These are phyloP conservation scores for Melanaphis sacchari DNA, from an alignment of 1,140 invertebrate genomes.

Conservation along the genomic window DNA sequence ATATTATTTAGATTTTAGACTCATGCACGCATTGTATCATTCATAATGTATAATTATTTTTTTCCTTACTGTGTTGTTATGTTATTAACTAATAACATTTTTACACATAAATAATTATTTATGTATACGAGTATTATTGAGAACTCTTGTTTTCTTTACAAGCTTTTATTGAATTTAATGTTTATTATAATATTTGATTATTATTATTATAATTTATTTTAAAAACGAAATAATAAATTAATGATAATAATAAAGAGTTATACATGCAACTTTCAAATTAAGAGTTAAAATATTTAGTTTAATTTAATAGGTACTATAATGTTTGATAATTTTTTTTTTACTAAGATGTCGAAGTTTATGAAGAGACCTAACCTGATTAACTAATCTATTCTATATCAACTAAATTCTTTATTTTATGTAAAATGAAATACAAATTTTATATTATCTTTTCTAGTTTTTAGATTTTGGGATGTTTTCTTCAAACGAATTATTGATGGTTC, in stretches of 20 bases:
- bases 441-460: background rate
- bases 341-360: background rate
- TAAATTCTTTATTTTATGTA: background rate
- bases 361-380: background rate
- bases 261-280: background rate
- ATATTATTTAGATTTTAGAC: no score
- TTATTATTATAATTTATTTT: background rate
- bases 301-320: background rate
- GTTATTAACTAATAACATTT: no score
- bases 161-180: background rate
- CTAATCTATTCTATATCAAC: background rate
- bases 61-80: no score
- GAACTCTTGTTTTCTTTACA: no score
- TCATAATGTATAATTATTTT: no score
- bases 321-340: background rate
- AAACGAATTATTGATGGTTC: slow-evolving; percentile 8
- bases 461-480: slow-evolving; percentile 22
- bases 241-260: background rate
- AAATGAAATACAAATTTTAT: background rate
- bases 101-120: no score
- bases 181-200: background rate
- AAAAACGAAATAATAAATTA: background rate
- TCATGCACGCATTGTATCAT: no score
- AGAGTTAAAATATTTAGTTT: background rate
- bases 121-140: no score